Evolutionary conservation across 2,797 vertebrate genomes (phyloP).

Genomic region (Cetoscarus ocellatus): DNA sequence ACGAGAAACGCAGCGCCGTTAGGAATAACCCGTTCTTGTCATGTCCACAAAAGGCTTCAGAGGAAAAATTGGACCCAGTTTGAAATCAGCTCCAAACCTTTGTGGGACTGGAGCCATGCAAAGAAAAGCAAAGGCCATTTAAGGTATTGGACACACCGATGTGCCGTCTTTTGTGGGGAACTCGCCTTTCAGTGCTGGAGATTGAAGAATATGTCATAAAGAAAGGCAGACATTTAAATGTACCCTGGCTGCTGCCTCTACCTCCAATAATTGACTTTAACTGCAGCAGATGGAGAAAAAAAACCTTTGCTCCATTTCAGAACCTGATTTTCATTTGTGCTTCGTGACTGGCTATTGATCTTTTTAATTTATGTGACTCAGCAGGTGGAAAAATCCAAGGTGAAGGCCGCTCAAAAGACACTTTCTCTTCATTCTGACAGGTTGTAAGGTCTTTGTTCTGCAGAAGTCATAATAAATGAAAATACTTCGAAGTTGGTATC

Average conservation of each 20-base stretch:
- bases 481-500: conserved; percentile 18
- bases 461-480: conserved; percentile 40
- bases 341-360: conserved; percentile 40
- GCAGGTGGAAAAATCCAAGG: conserved; percentile 17
- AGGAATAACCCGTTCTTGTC: neutral
- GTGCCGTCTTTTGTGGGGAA: conserved; percentile 33
- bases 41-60: conserved; percentile 3
- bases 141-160: conserved; percentile 13
- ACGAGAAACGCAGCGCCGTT: neutral
- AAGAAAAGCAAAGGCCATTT: conserved; percentile 21
- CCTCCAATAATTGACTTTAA: conserved; percentile 37
- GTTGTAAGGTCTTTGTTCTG: conserved; percentile 54
- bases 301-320: conserved; percentile 46
- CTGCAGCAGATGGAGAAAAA: neutral
- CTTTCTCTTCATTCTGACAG: conserved; percentile 39
- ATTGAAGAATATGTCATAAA: conserved; percentile 36
- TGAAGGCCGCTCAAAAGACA: conserved; percentile 33
- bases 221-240: conserved; percentile 40
- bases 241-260: conserved; percentile 17
- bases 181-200: conserved; percentile 23
- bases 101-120: neutral
- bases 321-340: conserved; percentile 44
- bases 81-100: conserved; percentile 9
- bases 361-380: conserved; percentile 48
- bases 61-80: conserved; percentile 12